Evolutionary conservation across 1,140 invertebrate genomes (phyloP).

Genomic region (Solen grandis): DNA sequence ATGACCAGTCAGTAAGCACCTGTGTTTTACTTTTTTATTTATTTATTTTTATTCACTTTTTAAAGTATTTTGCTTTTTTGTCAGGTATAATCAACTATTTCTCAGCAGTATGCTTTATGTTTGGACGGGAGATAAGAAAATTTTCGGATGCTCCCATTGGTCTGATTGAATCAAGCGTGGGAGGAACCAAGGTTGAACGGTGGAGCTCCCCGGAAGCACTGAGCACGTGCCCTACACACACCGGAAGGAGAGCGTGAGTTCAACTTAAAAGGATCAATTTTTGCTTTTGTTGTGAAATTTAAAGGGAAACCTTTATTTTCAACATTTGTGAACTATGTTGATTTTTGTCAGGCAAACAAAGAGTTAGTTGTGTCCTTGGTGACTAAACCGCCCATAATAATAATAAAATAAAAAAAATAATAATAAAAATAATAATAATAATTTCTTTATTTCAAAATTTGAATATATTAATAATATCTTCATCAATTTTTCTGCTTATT

Average conservation of each 20-base stretch:
- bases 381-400: neutral
- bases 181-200: conserved; percentile 31
- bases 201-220: conserved; percentile 28
- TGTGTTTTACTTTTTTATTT: too few relatives aligned
- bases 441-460: too few relatives aligned
- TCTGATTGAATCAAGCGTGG: conserved; percentile 27
- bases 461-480: too few relatives aligned
- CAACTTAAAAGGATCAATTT: neutral
- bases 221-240: conserved; percentile 2
- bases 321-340: neutral
- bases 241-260: neutral
- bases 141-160: conserved; percentile 15
- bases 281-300: neutral
- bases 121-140: conserved; percentile 3
- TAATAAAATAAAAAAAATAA: too few relatives aligned
- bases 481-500: too few relatives aligned
- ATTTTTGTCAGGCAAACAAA: neutral
- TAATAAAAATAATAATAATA: too few relatives aligned
- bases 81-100: conserved; percentile 11
- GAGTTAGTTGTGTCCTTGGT: neutral
- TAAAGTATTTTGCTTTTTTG: too few relatives aligned
- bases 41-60: too few relatives aligned
- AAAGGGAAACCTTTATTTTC: neutral
- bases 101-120: conserved; percentile 23
- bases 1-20: too few relatives aligned